These are phyloP conservation scores for Odontesthes bonariensis DNA, from an alignment of 2,113 vertebrate species.

Conservation along the genomic window DNA sequence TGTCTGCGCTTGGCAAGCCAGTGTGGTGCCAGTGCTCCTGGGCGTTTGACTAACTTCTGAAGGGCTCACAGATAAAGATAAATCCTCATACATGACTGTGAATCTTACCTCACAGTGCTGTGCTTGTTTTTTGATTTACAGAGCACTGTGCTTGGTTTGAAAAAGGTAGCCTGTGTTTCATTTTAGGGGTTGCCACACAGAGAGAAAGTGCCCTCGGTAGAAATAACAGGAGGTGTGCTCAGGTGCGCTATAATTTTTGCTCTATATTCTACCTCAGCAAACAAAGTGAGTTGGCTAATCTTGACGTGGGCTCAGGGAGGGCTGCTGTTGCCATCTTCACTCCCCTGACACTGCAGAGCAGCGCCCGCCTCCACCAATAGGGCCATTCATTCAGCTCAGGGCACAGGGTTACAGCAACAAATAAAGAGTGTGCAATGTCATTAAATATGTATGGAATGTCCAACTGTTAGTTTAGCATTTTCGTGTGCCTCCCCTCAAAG, in stretches of 20 bases:
- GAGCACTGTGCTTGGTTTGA: conserved; percentile 21
- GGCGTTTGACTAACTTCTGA: conserved; percentile 65
- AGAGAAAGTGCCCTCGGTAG: conserved; percentile 35
- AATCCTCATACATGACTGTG: conserved; percentile 35
- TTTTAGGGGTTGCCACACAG: conserved; percentile 54
- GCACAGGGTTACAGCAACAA: conserved; percentile 92
- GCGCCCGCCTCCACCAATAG: conserved; percentile 83
- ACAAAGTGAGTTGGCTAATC: conserved; percentile 74
- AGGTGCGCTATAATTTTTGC: conserved; percentile 52
- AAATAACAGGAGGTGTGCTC: conserved; percentile 64
- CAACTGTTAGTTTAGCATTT: conserved; percentile 88
- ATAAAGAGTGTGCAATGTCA: conserved; percentile 86
- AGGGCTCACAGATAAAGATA: conserved; percentile 61
- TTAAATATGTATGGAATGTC: conserved; percentile 92
- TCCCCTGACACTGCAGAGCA: conserved; percentile 69
- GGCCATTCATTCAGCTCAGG: conserved; percentile 84
- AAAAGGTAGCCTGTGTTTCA: conserved; percentile 42
- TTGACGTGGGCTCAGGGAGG: conserved; percentile 62
- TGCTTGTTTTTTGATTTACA: conserved; percentile 52
- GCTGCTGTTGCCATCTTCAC: conserved; percentile 64
- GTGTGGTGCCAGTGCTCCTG: conserved; percentile 57
- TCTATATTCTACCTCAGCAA: conserved; percentile 63
- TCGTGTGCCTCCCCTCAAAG: conserved; percentile 80
- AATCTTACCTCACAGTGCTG: conserved; percentile 40
- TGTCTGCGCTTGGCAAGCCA: conserved; percentile 63